phyloP scores from a whole-genome alignment of 1,140 invertebrate species.

The Calycopis cecrops region DNA sequence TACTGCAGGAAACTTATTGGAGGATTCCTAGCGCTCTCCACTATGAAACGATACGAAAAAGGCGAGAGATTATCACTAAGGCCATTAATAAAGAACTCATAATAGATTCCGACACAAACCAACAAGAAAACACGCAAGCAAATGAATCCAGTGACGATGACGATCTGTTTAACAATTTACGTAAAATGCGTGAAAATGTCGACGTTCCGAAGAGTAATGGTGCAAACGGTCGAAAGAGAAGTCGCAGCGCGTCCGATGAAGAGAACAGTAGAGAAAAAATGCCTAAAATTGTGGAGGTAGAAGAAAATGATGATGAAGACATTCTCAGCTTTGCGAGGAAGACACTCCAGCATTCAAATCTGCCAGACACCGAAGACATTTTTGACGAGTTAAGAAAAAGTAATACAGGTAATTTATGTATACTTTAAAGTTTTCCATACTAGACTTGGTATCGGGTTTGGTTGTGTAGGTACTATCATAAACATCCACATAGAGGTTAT shows the following conservation, averaged over 20 bases:
- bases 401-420: conserved; percentile 37
- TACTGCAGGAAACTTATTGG: conserved; percentile 77
- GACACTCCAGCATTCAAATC: conserved; percentile 45
- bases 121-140: conserved; percentile 5
- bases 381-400: conserved; percentile 36
- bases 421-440: background rate
- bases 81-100: conserved; percentile 58
- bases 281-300: conserved; percentile 49
- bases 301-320: conserved; percentile 50
- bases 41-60: conserved; percentile 55
- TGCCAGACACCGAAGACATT: conserved; percentile 60
- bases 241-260: conserved; percentile 28
- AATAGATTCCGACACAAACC: conserved; percentile 27
- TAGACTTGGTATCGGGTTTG: background rate
- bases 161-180: conserved; percentile 54
- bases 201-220: background rate
- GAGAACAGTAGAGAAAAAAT: conserved; percentile 41
- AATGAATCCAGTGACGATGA: conserved; percentile 56
- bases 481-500: too few relatives aligned
- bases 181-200: conserved; percentile 37
- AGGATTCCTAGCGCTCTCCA: conserved; percentile 76
- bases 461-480: too few relatives aligned
- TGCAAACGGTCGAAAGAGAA: conserved; percentile 19
- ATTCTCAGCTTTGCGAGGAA: conserved; percentile 59
- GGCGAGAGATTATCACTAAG: conserved; percentile 59